Evolutionary conservation across 2,113 vertebrate genomes (phyloP).

Genomic region (Bos indicus): DNA sequence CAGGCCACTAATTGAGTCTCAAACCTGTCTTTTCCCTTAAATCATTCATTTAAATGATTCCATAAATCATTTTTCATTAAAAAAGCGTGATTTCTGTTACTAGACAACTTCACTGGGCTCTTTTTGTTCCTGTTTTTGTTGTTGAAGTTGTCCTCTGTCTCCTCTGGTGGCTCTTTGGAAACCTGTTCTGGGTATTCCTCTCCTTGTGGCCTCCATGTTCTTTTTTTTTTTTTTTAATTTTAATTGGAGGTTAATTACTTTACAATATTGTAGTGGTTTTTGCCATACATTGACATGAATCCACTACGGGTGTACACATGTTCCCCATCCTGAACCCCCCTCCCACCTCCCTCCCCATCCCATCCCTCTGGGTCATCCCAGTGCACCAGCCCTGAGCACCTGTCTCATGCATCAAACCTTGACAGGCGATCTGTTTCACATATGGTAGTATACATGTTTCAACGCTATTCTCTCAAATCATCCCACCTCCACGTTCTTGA

Average conservation of each 20-base stretch:
- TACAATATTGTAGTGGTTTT: background rate
- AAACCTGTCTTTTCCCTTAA: background rate
- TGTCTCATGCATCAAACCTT: background rate
- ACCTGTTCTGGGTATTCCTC: background rate
- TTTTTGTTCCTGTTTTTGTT: background rate
- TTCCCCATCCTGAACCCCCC: background rate
- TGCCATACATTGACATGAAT: background rate
- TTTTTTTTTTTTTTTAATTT: background rate
- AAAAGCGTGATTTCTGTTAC: background rate
- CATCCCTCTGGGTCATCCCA: background rate
- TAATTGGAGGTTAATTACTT: background rate
- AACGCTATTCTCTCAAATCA: background rate
- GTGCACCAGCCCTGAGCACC: background rate
- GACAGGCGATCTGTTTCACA: background rate
- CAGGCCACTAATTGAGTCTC: background rate
- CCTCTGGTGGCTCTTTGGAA: background rate
- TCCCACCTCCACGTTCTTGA: background rate
- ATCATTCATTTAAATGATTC: background rate
- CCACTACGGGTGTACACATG: background rate
- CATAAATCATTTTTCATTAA: background rate
- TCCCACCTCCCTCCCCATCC: background rate
- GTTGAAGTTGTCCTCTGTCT: background rate
- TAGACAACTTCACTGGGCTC: background rate
- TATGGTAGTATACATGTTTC: background rate
- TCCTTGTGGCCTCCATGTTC: background rate